Conservation (phyloP, 1,140 invertebrate genomes). For the Drosophila novamexicana region DNA sequence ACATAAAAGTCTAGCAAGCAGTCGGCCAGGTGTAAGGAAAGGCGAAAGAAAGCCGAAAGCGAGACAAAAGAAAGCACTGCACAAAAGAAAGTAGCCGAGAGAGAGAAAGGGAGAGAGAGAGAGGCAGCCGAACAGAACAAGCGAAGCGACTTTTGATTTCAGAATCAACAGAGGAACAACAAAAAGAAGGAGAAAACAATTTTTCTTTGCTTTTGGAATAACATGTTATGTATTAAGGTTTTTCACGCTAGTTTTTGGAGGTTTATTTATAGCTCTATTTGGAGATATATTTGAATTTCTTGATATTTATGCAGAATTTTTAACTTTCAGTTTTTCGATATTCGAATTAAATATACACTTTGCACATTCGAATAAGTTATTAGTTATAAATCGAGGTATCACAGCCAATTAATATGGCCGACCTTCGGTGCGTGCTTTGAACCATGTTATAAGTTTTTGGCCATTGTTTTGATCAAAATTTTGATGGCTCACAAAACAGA, state of each 20-base stretch:
- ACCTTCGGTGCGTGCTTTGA: slow-evolving; percentile 75
- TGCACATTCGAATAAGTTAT: slow-evolving; percentile 26
- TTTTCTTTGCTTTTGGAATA: background rate
- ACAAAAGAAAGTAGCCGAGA: slow-evolving; percentile 45
- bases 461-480: slow-evolving; percentile 50
- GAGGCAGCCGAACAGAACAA: slow-evolving; percentile 1
- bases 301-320: too few species aligned
- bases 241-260: too few species aligned
- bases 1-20: slow-evolving; percentile 47
- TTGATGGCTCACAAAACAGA: slow-evolving; percentile 42
- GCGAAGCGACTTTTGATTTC: slow-evolving; percentile 69
- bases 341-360: background rate
- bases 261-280: too few species aligned
- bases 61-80: slow-evolving; percentile 49
- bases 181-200: background rate
- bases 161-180: slow-evolving; percentile 41
- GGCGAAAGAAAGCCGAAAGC: slow-evolving; percentile 52
- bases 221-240: too few species aligned
- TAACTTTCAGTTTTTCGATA: background rate
- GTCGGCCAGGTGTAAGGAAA: background rate
- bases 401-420: slow-evolving; percentile 14
- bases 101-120: slow-evolving; percentile 7
- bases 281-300: too few species aligned
- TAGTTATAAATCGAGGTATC: background rate
- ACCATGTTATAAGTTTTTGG: slow-evolving; percentile 45